phyloP scores from a whole-genome alignment of 2,797 vertebrate species.

The Novumbra hubbsi region DNA sequence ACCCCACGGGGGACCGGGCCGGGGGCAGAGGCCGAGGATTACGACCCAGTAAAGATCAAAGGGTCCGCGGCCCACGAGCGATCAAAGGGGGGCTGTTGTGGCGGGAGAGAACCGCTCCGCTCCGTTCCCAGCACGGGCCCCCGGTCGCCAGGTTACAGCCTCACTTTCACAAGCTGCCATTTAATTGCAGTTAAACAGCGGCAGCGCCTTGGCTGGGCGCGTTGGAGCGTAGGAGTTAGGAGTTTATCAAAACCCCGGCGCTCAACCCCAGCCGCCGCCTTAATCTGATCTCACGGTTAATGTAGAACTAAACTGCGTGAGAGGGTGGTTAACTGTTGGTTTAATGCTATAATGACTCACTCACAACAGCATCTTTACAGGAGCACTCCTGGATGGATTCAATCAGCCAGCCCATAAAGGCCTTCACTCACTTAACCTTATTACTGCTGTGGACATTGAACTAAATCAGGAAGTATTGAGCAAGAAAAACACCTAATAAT shows the following conservation, averaged over 20 bases:
- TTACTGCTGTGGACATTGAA: constrained; percentile 62
- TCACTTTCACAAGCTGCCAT: constrained; percentile 70
- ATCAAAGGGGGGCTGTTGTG: constrained; percentile 79
- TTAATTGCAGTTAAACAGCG: constrained; percentile 74
- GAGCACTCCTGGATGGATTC: constrained; percentile 51
- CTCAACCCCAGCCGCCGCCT: constrained; percentile 59
- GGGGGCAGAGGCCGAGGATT: constrained; percentile 67
- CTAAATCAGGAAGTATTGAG: constrained; percentile 55
- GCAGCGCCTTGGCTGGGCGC: constrained; percentile 62
- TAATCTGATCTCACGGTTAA: constrained; percentile 78
- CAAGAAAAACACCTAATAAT: constrained; percentile 29
- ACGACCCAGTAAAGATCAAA: constrained; percentile 84
- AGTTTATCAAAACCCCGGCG: constrained; percentile 53
- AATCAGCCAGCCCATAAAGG: constrained; percentile 58
- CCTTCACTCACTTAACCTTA: constrained; percentile 68
- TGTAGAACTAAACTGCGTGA: constrained; percentile 70
- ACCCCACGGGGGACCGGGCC: constrained; percentile 51
- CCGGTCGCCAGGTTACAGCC: constrained; percentile 64
- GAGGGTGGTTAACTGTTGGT: constrained; percentile 72
- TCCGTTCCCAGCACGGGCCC: constrained; percentile 46
- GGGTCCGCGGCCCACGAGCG: constrained; percentile 62
- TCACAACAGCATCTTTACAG: background rate
- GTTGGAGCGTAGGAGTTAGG: constrained; percentile 27
- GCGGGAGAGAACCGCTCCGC: constrained; percentile 34
- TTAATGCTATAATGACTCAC: constrained; percentile 69